These are phyloP conservation scores for Trachurus trachurus DNA, from an alignment of 2,797 vertebrate genomes.

Conservation along the genomic window DNA sequence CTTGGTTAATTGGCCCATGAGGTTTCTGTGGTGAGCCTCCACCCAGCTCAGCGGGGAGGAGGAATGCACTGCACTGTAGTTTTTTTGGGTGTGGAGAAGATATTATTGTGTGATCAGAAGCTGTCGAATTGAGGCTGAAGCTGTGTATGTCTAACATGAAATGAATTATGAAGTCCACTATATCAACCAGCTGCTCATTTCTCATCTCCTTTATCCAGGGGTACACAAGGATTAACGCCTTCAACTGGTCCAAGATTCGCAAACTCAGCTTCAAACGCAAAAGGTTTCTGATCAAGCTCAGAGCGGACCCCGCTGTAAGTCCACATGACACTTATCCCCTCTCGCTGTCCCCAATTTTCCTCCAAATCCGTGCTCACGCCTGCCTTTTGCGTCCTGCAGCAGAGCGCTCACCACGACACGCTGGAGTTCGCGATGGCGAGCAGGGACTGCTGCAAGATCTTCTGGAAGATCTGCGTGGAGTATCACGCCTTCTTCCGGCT, in stretches of 20 bases:
- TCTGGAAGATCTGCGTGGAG: slow-evolving; percentile 99
- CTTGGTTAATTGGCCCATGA: slow-evolving; percentile 30
- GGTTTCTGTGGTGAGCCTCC: slow-evolving; percentile 29
- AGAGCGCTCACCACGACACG: slow-evolving; percentile 90
- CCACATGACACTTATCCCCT: accelerated
- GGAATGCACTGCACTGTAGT: slow-evolving; percentile 6
- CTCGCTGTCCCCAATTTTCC: not conserved
- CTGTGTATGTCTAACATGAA: not conserved
- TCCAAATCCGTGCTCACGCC: not conserved
- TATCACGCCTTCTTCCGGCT: slow-evolving; percentile 99
- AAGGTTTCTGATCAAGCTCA: slow-evolving; percentile 95
- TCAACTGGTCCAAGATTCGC: slow-evolving; percentile 98
- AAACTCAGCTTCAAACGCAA: slow-evolving; percentile 99
- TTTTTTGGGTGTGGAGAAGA: not conserved
- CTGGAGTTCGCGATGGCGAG: slow-evolving; percentile 98
- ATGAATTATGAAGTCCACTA: not conserved
- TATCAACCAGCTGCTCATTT: not conserved
- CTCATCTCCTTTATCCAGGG: slow-evolving; percentile 81
- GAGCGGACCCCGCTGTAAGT: slow-evolving; percentile 94
- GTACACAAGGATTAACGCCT: slow-evolving; percentile 96
- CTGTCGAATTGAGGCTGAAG: not conserved
- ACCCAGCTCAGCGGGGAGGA: not conserved
- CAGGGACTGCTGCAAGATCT: slow-evolving; percentile 97
- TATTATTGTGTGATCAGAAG: not conserved
- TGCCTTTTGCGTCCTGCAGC: slow-evolving; percentile 49